Evolutionary conservation across 1,140 invertebrate species (phyloP).

Genomic region (Pachyrhynchus sulphureomaculatus): DNA sequence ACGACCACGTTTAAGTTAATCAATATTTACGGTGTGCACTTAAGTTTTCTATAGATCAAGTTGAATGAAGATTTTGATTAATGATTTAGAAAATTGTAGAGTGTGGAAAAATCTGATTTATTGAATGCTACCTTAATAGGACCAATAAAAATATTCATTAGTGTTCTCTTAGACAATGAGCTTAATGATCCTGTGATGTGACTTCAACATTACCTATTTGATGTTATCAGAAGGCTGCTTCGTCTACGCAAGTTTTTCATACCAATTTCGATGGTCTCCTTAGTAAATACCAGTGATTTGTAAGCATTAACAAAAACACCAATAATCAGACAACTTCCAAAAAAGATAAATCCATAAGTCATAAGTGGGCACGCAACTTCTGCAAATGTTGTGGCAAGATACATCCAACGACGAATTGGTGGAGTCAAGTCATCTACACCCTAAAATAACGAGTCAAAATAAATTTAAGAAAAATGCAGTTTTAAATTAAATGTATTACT

Average conservation of each 20-base stretch:
- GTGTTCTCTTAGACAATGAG: too few species aligned
- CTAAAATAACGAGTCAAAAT: slow-evolving; percentile 49
- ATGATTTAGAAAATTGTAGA: too few species aligned
- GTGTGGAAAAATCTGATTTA: too few species aligned
- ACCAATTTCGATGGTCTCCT: slow-evolving; percentile 75
- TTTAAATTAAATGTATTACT: too few species aligned
- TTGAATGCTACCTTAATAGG: too few species aligned
- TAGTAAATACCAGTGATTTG: slow-evolving; percentile 71
- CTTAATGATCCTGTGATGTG: too few species aligned
- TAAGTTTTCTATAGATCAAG: too few species aligned
- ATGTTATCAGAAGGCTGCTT: slow-evolving; percentile 29
- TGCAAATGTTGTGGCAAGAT: slow-evolving; percentile 72
- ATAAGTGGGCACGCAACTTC: slow-evolving; percentile 67
- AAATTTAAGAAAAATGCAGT: too few species aligned
- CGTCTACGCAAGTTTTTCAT: slow-evolving; percentile 65
- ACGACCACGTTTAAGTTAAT: too few species aligned
- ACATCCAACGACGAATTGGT: slow-evolving; percentile 73
- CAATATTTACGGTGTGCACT: too few species aligned
- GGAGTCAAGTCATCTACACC: slow-evolving; percentile 79
- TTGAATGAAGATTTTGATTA: too few species aligned
- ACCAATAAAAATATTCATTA: too few species aligned
- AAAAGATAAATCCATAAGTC: slow-evolving; percentile 69
- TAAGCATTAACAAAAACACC: slow-evolving; percentile 70
- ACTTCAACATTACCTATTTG: slow-evolving; percentile 25
- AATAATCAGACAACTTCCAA: slow-evolving; percentile 64